Base-by-base conservation (phyloP, 2,888 invertebrate species). In the Eumerus sabulonum region DNA sequence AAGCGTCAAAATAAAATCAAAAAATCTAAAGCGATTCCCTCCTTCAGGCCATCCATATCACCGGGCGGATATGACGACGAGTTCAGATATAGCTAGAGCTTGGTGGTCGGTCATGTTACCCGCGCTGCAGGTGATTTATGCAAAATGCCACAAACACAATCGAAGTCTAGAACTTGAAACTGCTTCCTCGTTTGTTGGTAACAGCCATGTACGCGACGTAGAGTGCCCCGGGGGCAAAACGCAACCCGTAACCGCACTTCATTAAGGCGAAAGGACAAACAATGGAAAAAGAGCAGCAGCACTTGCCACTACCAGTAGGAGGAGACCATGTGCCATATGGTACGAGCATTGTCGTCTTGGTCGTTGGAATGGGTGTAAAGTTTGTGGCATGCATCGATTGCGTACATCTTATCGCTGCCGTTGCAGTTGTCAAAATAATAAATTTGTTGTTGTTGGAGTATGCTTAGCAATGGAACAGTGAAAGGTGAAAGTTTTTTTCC, bases 401-500 rank as follows among this genome's bases (percentile, higher is more conserved):
- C 54, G 50, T 60, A 56, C 50, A 62, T 71, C 64, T 70, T 68
- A 76, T 76, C 71, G 60, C 62, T 13, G 11, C 62, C 54, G 51
- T 45, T 45, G 38, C 27, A 19, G 51, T 53, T 71, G 76, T 63
- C 71, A 71, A 76, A 70, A 76, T 50, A 70, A 48, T 54, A 64
- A 56, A 71, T 66, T 27, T 27, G 2, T 27, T 27, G 2, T 27
- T 27, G 2, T 27, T 27, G 2, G 3, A 27, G 7, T 27, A 7
- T n/a, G n/a, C n/a, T 59, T 40, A 59, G 17, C 60, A 50, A 35
- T 38, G 17, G 18, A n/a, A 9, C 35, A 66, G 76, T 76, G 76
- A 76, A 76, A 76, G 76, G 71, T 71, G 76, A 76, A 76, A 76
- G 76, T 76, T 76, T 76, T 57, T 7, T n/a, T n/a, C n/a, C n/a